Conservation (phyloP, 2,888 invertebrate species). For the Hyposoter didymator region DNA sequence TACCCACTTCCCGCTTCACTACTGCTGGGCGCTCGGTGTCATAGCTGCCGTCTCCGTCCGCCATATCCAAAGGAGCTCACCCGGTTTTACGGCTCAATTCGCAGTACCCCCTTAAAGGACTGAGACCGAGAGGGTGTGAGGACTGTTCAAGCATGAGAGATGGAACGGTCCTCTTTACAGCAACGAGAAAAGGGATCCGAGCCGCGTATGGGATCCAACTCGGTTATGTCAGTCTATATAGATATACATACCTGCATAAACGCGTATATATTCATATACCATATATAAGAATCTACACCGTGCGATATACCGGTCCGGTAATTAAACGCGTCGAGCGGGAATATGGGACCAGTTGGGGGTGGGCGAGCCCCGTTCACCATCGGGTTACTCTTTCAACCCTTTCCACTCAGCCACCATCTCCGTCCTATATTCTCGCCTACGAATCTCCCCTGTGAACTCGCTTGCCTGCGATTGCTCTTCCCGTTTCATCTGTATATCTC, state of each 20-base stretch:
- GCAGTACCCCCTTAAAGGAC: constrained; percentile 81
- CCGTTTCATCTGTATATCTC: neutral
- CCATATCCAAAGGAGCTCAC: constrained; percentile 65
- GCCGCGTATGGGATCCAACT: constrained; percentile 7
- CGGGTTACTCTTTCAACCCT: constrained; percentile 32
- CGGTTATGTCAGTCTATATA: constrained; percentile 14
- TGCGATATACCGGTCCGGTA: constrained; percentile 70
- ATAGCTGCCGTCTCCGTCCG: constrained; percentile 50
- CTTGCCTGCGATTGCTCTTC: neutral
- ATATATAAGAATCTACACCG: constrained; percentile 16
- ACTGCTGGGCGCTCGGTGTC: constrained; percentile 39
- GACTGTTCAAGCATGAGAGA: constrained; percentile 43
- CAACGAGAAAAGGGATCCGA: constrained; percentile 55
- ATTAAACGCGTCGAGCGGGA: constrained; percentile 80
- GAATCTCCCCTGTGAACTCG: constrained; percentile 13
- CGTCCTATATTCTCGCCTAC: constrained; percentile 59
- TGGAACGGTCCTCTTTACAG: constrained; percentile 42
- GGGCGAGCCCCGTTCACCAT: constrained; percentile 32
- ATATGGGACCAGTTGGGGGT: constrained; percentile 65
- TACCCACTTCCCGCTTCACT: constrained; percentile 53
- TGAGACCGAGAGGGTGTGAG: constrained; percentile 70
- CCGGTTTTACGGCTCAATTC: constrained; percentile 82
- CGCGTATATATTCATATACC: neutral
- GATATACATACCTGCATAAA: neutral
- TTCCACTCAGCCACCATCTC: constrained; percentile 28